These are phyloP conservation scores for Hyposoter didymator DNA, from an alignment of 2,888 invertebrate genomes.

Conservation along the genomic window DNA sequence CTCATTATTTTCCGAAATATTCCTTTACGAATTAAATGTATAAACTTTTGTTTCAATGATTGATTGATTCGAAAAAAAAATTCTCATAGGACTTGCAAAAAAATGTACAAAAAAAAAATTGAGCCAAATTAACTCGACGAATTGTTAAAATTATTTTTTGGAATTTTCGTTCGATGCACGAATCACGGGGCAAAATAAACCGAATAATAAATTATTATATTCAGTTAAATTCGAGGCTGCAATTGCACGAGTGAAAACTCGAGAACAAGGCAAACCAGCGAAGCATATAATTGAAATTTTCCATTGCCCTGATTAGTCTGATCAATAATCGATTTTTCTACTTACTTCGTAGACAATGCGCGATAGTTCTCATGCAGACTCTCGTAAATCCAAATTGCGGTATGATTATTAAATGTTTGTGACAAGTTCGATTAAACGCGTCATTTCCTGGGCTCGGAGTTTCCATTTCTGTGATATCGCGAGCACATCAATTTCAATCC, in stretches of 20 bases:
- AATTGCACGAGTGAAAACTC: not conserved
- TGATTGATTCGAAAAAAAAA: not conserved
- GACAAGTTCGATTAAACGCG: slow-evolving; percentile 49
- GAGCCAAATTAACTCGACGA: not conserved
- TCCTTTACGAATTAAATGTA: not conserved
- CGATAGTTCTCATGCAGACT: not conserved
- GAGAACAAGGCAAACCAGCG: not conserved
- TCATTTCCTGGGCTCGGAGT: slow-evolving; percentile 24
- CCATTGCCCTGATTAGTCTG: not conserved
- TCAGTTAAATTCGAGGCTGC: not conserved
- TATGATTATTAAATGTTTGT: slow-evolving; percentile 17
- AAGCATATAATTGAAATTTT: not conserved
- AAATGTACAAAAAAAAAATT: not conserved
- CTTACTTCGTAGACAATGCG: not conserved
- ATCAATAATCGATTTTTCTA: slow-evolving; percentile 24
- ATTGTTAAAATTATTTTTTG: not conserved
- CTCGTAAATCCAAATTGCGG: not conserved
- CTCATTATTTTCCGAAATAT: not conserved
- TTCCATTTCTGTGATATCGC: not conserved
- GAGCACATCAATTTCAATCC: slow-evolving; percentile 21
- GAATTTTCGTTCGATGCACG: not conserved
- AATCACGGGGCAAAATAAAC: not conserved
- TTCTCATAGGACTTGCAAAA: not conserved
- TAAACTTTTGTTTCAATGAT: not conserved
- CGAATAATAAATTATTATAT: not conserved